Base-by-base conservation (phyloP, 2,113 vertebrate genomes). In the Sterrhoptilus dennistouni region DNA sequence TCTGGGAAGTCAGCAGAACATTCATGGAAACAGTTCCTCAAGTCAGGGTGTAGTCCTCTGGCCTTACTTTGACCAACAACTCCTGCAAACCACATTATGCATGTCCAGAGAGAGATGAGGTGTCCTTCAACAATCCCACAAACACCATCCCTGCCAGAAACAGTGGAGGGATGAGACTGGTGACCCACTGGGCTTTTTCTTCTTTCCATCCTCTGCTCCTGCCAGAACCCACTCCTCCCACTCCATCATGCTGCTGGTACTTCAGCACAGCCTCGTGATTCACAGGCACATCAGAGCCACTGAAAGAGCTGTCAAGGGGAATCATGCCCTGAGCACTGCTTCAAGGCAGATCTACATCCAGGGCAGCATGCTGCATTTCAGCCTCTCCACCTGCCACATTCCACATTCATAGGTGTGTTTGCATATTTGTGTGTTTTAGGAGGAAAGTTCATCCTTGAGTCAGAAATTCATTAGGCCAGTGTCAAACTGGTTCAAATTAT, bases 401-500 rank as follows among this genome's bases (percentile, higher is more conserved):
- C 5, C 45, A 44, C 35, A 9, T 57, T 42, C 5, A 0, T 52
- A 78, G 18, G 11, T 9, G 8, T 36, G 25, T 61, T 89, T 86
- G 44, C 6, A 6, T 27, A 47, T 65, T 4, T 7, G 1, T 18
- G 3, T 60, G 40, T 85, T 79, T 52, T 28, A 35, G 31, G 23
- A 93, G 42, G 22, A 72, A 85, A 91, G 31, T 33, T 85, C 57
- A 49, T 79, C 40, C 42, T 91, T 5, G 29, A 82, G 40, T 45
- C 66, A 91, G 70, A 85, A 76, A 91, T 75, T 64, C 45, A 25
- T 52, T 42, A 31, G 11, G n/a, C 7, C 23, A 45, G 2, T 13
- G 19, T 49, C 0, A 0, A 83, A 36, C 42, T 83, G 35, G 23
- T 77, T 79, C 3, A 0, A 23, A 42, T 4, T 1, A 40, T 10